These are phyloP conservation scores for Apodemia hepburni DNA, from an alignment of 2,888 invertebrate genomes.

Conservation along the genomic window DNA sequence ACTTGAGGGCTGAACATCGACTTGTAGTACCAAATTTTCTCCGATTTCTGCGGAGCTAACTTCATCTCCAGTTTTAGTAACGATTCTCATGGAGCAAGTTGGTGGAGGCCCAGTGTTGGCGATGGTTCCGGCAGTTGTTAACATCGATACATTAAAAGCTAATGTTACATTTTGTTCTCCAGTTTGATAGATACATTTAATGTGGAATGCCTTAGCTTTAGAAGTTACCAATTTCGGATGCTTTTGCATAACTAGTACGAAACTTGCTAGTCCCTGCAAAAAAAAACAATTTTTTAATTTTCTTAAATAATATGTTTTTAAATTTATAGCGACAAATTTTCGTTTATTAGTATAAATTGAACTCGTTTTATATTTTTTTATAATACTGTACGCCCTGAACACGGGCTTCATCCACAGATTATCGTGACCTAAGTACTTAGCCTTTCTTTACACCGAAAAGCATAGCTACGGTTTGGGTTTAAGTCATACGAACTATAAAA, in stretches of 20 bases:
- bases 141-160: constrained; percentile 97
- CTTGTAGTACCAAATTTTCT: constrained; percentile 91
- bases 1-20: constrained; percentile 90
- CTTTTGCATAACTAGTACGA: constrained; percentile 96
- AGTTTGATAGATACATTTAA: constrained; percentile 96
- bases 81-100: constrained; percentile 94
- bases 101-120: constrained; percentile 97
- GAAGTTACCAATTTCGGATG: constrained; percentile 97
- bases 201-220: constrained; percentile 97
- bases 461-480: no score
- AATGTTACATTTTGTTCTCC: constrained; percentile 95
- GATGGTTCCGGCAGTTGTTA: constrained; percentile 96
- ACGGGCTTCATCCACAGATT: no score
- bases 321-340: no score
- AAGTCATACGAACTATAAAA: no score
- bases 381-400: no score
- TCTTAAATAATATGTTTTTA: neutral
- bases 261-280: constrained; percentile 93
- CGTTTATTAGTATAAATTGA: no score
- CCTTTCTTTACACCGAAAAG: no score
- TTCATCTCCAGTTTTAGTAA: constrained; percentile 91
- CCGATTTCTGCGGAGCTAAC: constrained; percentile 96
- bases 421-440: no score
- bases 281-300: constrained; percentile 17
- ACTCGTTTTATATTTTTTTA: no score